Evolutionary conservation across 2,113 vertebrate species (phyloP), one percentile per base, ranked within the genome.

Genomic region (Perognathus longimembris): DNA sequence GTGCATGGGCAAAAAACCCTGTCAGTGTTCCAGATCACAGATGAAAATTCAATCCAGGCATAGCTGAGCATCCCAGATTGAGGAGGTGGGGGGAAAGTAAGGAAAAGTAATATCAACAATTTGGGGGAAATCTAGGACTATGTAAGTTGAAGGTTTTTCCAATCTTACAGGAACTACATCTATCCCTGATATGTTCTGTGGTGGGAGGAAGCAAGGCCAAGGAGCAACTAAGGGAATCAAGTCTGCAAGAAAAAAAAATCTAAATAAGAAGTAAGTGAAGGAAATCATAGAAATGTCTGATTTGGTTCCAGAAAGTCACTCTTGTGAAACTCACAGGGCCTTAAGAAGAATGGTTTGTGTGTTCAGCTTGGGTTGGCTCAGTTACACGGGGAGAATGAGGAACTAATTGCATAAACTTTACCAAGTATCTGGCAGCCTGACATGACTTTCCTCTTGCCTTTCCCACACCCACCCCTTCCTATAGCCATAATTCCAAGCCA

Each of bases 301-400:
- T 94, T 96, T 6, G 0, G 71, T 96, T 97, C 95, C 95, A 95
- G 91, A 94, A 95, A 92, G 70, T 90, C 93, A 70, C n/a, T 95
- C 74, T 92, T 82, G 20, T 85, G 95, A 89, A 96, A 88, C 81
- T 90, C 79, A 6, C 0, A 10, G 57, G 85, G 26, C 85, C 75
- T 88, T 89, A 75, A 92, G 71, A 79, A 88, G 81, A 94, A 75
- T 71, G 66, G 63, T 88, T 71, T 89, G 70, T 92, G 74, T 88
- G 80, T 78, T 96, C 64, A 93, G 57, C 85, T 90, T 77, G 74
- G 57, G 88, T 88, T 96, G 92, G 85, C 91, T 93, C 76, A 63
- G 78, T 71, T 85, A 78, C 67, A 80, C 42, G 38, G 12, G 11
- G 26, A 18, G 74, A 88, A 94, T 78, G 80, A 83, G 78, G 74